Percentiles rank a stretch among this genome's conserved stretches.
Conservation (phyloP, 1,140 invertebrate species). For the Eufriesea mexicana region DNA sequence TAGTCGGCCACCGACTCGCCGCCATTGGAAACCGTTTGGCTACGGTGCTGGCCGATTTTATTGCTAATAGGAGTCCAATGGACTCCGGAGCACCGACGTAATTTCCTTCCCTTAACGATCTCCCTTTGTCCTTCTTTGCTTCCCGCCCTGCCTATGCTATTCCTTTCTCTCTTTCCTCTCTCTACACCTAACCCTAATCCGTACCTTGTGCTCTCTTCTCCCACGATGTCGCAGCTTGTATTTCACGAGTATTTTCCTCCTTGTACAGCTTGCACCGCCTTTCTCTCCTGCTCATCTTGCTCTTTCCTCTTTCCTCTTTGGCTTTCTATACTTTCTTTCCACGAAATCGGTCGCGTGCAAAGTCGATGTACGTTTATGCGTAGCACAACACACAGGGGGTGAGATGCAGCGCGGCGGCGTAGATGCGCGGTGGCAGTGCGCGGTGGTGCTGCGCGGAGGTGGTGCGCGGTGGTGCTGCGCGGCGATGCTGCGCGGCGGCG, state of each 20-base stretch:
- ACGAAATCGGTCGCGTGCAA: slow-evolving; percentile 55
- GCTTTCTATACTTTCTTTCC: slow-evolving; percentile 30
- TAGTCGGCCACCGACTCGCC: background rate
- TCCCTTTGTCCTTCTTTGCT: slow-evolving; percentile 11
- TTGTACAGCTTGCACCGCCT: no score
- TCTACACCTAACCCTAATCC: slow-evolving; percentile 14
- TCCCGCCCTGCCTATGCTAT: background rate
- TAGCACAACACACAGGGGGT: slow-evolving; percentile 37
- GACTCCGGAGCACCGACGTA: slow-evolving; percentile 56
- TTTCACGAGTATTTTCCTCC: slow-evolving; percentile 44
- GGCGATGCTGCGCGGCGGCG: no score
- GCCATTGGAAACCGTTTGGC: slow-evolving; percentile 33
- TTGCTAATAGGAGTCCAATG: slow-evolving; percentile 74
- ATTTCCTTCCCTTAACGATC: slow-evolving; percentile 71
- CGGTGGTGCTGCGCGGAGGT: no score
- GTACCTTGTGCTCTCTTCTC: slow-evolving; percentile 24
- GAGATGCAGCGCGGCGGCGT: background rate
- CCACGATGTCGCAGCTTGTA: slow-evolving; percentile 43
- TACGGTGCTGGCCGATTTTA: slow-evolving; percentile 63
- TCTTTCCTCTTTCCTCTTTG: no score
- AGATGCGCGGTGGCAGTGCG: no score
- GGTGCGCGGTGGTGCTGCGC: slow-evolving; percentile 42
- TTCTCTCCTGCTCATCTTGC: background rate
- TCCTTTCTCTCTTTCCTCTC: background rate
- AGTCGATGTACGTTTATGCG: slow-evolving; percentile 59